A percentile compares a stretch with the other conserved stretches of the same genome.
Conservation (phyloP, 2,888 invertebrate species). For the Tolmerus cingulatus region DNA sequence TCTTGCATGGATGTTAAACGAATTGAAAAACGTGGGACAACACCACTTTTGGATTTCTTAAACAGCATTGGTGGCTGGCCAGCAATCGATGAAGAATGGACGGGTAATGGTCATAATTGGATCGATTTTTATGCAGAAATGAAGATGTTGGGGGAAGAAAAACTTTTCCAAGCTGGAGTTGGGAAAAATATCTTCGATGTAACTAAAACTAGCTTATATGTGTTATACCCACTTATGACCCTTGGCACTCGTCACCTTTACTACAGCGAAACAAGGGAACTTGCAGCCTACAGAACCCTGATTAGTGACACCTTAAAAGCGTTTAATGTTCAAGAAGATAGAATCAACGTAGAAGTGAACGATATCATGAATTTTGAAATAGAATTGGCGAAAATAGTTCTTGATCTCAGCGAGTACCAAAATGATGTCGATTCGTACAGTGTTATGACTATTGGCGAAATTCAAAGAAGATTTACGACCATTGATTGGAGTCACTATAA, state of each 20-base stretch:
- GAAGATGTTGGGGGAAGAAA: neutral
- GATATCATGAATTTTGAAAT: constrained; percentile 27
- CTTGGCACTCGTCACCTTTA: neutral
- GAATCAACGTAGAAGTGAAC: neutral
- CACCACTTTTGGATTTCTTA: neutral
- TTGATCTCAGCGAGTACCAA: neutral
- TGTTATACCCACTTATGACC: neutral
- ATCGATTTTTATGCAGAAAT: neutral
- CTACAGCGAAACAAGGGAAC: neutral
- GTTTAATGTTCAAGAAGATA: neutral
- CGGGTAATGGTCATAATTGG: neutral
- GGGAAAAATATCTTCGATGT: neutral
- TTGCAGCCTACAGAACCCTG: neutral
- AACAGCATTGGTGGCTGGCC: constrained; percentile 6
- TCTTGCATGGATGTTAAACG: neutral
- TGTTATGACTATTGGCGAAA: neutral
- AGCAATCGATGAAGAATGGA: constrained; percentile 10
- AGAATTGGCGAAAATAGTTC: neutral
- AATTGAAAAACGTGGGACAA: neutral
- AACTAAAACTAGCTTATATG: neutral
- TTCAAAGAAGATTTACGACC: neutral
- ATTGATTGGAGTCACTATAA: neutral
- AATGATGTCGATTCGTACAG: neutral
- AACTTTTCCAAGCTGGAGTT: neutral
- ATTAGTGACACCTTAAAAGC: neutral